Evolutionary conservation across 2,797 vertebrate species (phyloP).

Genomic region (Australoheros facetus): DNA sequence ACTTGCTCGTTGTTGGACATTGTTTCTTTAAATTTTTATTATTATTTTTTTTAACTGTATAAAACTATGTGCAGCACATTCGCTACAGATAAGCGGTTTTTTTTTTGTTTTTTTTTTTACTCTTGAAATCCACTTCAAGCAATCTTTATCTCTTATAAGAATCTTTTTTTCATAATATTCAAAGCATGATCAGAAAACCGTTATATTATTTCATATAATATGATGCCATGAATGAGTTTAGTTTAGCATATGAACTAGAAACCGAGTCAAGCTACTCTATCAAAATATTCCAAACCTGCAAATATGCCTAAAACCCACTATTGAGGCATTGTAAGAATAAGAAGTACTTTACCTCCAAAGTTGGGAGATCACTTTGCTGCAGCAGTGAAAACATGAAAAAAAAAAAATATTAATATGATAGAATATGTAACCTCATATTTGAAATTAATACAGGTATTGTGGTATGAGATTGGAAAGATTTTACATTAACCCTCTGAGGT

Average conservation of each 20-base stretch:
- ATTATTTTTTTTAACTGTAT: too few species aligned
- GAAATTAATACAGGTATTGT: background rate
- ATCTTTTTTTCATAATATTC: too few species aligned
- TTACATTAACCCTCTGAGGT: background rate
- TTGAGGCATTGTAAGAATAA: background rate
- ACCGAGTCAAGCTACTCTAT: rapidly evolving
- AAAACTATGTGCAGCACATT: background rate
- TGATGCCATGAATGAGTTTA: background rate
- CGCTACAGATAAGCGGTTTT: rapidly evolving
- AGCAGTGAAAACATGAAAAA: too few species aligned
- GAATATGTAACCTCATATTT: too few species aligned
- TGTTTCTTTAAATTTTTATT: background rate
- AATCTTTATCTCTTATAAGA: too few species aligned
- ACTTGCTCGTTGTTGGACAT: background rate
- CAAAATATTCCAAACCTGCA: background rate
- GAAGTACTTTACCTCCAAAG: rapidly evolving
- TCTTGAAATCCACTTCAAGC: background rate
- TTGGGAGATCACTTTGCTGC: background rate
- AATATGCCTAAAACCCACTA: background rate
- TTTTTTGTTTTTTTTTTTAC: rapidly evolving
- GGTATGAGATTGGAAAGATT: background rate
- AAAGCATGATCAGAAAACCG: too few species aligned
- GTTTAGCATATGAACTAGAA: background rate
- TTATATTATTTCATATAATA: background rate
- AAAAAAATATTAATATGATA: rapidly evolving